These are phyloP conservation scores for Cyprinodon diabolis DNA, from an alignment of 2,797 vertebrate genomes.

Conservation along the genomic window DNA sequence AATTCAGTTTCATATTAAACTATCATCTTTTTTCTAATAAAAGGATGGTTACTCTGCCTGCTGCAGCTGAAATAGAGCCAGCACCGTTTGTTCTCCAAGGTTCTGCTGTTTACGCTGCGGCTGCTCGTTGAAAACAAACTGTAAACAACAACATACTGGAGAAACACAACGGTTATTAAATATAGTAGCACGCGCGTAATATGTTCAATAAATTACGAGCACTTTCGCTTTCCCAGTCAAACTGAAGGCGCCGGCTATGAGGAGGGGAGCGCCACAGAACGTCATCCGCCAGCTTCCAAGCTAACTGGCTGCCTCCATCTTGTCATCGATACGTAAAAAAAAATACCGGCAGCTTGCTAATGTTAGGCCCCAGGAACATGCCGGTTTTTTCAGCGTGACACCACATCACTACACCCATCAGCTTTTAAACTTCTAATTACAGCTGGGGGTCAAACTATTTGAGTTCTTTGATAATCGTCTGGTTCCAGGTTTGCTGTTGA, in stretches of 20 bases:
- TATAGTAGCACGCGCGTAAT: accelerated
- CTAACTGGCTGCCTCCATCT: conserved; percentile 83
- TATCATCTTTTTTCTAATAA: neutral
- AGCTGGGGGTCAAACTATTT: conserved; percentile 1
- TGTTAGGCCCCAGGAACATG: conserved; percentile 64
- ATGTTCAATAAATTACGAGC: neutral
- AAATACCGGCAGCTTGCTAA: conserved; percentile 72
- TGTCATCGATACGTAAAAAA: conserved; percentile 79
- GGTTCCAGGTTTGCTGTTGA: conserved; percentile 9
- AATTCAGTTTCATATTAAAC: neutral
- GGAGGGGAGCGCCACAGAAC: conserved; percentile 59
- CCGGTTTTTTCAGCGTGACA: conserved; percentile 51
- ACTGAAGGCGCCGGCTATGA: conserved; percentile 52
- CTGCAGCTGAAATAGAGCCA: conserved; percentile 25
- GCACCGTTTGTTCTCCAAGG: conserved; percentile 45
- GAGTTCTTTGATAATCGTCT: neutral
- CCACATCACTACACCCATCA: neutral
- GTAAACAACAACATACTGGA: conserved; percentile 31
- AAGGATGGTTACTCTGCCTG: neutral
- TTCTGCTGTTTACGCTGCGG: conserved; percentile 24
- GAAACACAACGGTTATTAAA: accelerated
- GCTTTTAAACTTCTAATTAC: neutral
- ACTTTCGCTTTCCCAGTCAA: conserved; percentile 31
- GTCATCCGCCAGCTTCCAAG: conserved; percentile 75
- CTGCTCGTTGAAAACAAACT: conserved; percentile 34